Conservation (phyloP, 1,140 invertebrate genomes). For the Tribolium madens region DNA sequence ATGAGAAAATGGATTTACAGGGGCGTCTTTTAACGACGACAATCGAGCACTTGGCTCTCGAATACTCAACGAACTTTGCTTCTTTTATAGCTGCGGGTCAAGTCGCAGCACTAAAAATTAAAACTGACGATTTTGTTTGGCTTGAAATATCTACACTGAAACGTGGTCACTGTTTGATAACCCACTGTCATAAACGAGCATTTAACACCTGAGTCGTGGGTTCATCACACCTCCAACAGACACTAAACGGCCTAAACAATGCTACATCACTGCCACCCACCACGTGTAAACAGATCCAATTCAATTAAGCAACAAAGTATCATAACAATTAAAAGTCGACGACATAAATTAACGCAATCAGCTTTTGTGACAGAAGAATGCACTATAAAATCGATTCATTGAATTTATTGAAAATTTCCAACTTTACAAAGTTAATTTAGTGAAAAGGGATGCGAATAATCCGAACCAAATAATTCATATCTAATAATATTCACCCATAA, state of each 20-base stretch:
- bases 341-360: neutral
- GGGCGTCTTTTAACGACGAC: neutral
- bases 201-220: constrained; percentile 10
- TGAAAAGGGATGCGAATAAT: constrained; percentile 2
- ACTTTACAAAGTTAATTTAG: constrained; percentile 10
- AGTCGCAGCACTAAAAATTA: too few relatives aligned
- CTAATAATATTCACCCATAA: constrained; percentile 47
- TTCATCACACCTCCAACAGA: constrained; percentile 3
- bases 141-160: neutral
- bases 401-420: neutral
- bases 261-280: constrained; percentile 2
- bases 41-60: neutral
- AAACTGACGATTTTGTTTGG: neutral
- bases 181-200: neutral
- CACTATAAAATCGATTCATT: neutral
- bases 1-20: neutral
- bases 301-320: neutral
- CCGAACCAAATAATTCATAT: constrained; percentile 21
- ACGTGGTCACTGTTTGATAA: neutral
- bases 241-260: constrained; percentile 6
- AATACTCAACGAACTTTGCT: neutral
- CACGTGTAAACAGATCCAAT: neutral
- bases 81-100: neutral
- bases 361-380: neutral
- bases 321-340: neutral